These are phyloP conservation scores for Ifrita kowaldi DNA, from an alignment of 2,113 vertebrate species.

Conservation along the genomic window DNA sequence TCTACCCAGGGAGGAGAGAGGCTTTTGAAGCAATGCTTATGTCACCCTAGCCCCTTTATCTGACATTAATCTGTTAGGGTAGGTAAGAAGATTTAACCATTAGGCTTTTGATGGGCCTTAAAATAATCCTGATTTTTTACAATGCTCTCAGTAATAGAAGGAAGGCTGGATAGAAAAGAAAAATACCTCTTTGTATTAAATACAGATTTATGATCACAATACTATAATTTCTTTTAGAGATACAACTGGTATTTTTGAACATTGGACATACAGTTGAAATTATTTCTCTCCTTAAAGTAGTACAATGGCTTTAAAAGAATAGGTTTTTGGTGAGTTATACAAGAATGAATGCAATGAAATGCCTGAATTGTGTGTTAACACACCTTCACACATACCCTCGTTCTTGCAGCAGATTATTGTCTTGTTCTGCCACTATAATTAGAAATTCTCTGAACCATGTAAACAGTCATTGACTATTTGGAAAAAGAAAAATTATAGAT, in stretches of 20 bases:
- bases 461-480: neutral
- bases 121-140: neutral
- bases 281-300: neutral
- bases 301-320: neutral
- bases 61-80: neutral
- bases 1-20: neutral
- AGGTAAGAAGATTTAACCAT: neutral
- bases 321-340: neutral
- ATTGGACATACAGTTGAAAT: neutral
- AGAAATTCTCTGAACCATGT: neutral
- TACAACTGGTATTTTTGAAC: neutral
- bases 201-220: neutral
- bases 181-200: neutral
- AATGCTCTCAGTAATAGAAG: neutral
- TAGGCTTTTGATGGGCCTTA: neutral
- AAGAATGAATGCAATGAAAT: neutral
- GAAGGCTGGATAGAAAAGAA: neutral
- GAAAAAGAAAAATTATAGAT: neutral
- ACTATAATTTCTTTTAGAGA: neutral
- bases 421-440: neutral
- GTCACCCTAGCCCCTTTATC: neutral
- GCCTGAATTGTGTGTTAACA: neutral
- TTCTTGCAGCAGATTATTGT: neutral
- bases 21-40: neutral
- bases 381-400: accelerated